Evolutionary conservation across 35 echinoderm and acorn worm species (phyloP).

Genomic region (Heliocidaris tuberculata): DNA sequence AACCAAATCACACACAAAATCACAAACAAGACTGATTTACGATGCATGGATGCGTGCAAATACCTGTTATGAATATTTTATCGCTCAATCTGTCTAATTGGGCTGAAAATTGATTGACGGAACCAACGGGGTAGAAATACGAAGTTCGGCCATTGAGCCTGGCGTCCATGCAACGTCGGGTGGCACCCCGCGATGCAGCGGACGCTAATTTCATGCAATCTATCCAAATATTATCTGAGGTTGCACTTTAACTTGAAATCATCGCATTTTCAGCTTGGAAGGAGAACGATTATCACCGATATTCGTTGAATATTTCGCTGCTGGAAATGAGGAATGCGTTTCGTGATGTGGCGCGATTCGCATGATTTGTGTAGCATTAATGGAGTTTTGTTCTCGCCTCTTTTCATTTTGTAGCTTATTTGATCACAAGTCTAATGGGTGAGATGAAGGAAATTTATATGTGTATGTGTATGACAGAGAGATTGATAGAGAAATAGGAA

Average conservation of each 20-base stretch:
- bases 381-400: constrained; percentile 1
- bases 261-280: not conserved
- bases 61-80: constrained; percentile 42
- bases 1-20: not conserved
- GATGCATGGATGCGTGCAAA: constrained; percentile 21
- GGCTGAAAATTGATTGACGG: constrained; percentile 29
- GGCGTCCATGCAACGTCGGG: not conserved
- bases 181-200: not conserved
- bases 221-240: constrained; percentile 18
- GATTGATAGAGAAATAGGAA: not conserved
- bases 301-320: not conserved
- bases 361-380: constrained; percentile 10
- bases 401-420: not conserved
- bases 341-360: not conserved
- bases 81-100: constrained; percentile 40
- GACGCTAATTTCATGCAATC: not conserved
- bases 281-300: constrained; percentile 16
- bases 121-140: not conserved
- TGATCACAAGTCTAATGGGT: not conserved
- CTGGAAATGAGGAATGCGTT: not conserved
- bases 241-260: constrained; percentile 11
- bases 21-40: constrained; percentile 10
- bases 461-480: not conserved
- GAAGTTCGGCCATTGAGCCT: not conserved
- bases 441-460: not conserved